These are phyloP conservation scores for Drosophila heteroneura DNA, from an alignment of 2,888 invertebrate species.

Conservation along the genomic window DNA sequence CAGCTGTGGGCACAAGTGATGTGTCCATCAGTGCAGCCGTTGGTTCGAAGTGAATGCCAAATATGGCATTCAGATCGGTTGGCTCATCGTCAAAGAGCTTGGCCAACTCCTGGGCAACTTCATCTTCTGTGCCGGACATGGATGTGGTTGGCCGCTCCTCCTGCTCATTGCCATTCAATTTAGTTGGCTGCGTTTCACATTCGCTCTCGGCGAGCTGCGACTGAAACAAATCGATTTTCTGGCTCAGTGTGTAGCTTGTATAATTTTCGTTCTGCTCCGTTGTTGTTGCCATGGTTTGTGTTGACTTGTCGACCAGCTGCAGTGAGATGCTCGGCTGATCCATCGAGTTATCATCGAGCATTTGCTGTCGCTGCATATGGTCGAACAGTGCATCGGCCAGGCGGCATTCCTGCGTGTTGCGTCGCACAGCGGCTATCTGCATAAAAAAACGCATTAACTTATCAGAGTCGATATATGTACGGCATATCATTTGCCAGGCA, in stretches of 20 bases:
- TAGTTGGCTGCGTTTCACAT: background rate
- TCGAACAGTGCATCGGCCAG: slow-evolving; percentile 67
- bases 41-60: slow-evolving; percentile 73
- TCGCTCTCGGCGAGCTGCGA: slow-evolving; percentile 57
- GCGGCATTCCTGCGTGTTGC: slow-evolving; percentile 74
- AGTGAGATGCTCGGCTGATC: background rate
- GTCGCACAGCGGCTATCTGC: slow-evolving; percentile 77
- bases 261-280: slow-evolving; percentile 21
- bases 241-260: slow-evolving; percentile 54
- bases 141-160: slow-evolving; percentile 7
- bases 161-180: background rate
- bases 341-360: background rate
- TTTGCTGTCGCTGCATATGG: slow-evolving; percentile 54
- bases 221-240: slow-evolving; percentile 83
- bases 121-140: slow-evolving; percentile 61
- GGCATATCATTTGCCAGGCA: background rate
- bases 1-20: background rate
- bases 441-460: background rate
- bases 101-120: slow-evolving; percentile 76
- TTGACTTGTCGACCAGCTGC: slow-evolving; percentile 45
- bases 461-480: background rate
- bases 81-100: slow-evolving; percentile 78
- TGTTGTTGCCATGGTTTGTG: slow-evolving; percentile 42
- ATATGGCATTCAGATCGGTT: slow-evolving; percentile 80
- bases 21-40: background rate